Base-by-base conservation (phyloP, 2,113 vertebrate species). In the Gracilinanus agilis region DNA sequence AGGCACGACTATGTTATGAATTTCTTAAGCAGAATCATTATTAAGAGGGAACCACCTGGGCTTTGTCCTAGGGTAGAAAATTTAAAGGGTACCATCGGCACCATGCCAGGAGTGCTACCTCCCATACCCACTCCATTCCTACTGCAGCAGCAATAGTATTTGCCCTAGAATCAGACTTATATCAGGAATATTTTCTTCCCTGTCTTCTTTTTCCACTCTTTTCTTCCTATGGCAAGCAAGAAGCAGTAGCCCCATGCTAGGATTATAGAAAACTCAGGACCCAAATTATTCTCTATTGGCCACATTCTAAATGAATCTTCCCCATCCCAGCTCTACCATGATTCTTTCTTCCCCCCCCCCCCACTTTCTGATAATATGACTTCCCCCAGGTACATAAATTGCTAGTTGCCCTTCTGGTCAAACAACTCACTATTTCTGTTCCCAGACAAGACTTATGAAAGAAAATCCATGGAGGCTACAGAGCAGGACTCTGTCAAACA, bases 401-500 rank as follows among this genome's bases (percentile, higher is more conserved):
- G 34, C 19, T 83, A 0, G 7, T 40, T 83, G 19, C 19, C 34
- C 23, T 21, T 40, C 34, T 83, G 2, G 21, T 23, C n/a, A 83
- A 83, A 83, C 7, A 40, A 11, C 19, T 90, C 27, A 25, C 49
- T 92, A 0, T 49, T 94, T 94, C 93, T 93, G 56, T 92, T 92
- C 27, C 90, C 56, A 44, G 53, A 91, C 55, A 34, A n/a, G 54
- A 56, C 55, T 96, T 89, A 89, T 91, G 94, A 83, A 83, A 83
- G n/a, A 40, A 23, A 40, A 83, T 6, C 19, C 7, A 21, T 21
- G 6, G 67, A 83, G n/a, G 67, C 34, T 21, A 23, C 67, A 40
- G 67, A 83, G 96, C 92, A 91, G 88, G 89, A 93, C 67, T 55
- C 55, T 97, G 93, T 92, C 95, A 96, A 92, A 90, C 27, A 23